phyloP scores from a whole-genome alignment of 2,888 invertebrate species.

The Chamaedrilus cognettii region DNA sequence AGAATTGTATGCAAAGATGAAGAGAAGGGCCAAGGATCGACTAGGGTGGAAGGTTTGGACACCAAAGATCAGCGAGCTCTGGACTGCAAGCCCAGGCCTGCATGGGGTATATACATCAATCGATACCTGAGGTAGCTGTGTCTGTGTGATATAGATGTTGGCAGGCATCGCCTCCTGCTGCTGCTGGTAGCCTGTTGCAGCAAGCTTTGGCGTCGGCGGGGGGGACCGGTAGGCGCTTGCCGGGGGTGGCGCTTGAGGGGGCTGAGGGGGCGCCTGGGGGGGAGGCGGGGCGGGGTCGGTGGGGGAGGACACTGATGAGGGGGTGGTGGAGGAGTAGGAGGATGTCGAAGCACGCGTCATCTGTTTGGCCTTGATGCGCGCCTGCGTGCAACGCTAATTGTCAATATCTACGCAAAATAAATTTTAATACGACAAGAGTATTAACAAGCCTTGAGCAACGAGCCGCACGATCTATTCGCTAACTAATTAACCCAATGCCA shows the following conservation, averaged over 20 bases:
- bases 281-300: background rate
- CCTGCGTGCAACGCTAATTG: constrained; percentile 43
- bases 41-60: too few relatives aligned
- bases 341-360: constrained; percentile 65
- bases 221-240: background rate
- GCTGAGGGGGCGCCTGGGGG: background rate
- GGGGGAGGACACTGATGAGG: constrained; percentile 1
- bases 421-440: too few relatives aligned
- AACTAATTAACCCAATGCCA: background rate
- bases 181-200: too few relatives aligned
- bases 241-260: too few relatives aligned
- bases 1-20: too few relatives aligned
- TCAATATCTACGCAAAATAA: too few relatives aligned
- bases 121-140: background rate
- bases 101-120: background rate
- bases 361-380: constrained; percentile 84
- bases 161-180: background rate
- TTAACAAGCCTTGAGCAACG: too few relatives aligned
- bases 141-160: background rate
- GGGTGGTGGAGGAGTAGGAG: background rate
- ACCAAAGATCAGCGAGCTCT: background rate
- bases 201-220: background rate
- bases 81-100: background rate
- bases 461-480: too few relatives aligned
- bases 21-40: background rate